Base-by-base conservation (phyloP, 2,113 vertebrate species). In the Hippocampus abdominalis region DNA sequence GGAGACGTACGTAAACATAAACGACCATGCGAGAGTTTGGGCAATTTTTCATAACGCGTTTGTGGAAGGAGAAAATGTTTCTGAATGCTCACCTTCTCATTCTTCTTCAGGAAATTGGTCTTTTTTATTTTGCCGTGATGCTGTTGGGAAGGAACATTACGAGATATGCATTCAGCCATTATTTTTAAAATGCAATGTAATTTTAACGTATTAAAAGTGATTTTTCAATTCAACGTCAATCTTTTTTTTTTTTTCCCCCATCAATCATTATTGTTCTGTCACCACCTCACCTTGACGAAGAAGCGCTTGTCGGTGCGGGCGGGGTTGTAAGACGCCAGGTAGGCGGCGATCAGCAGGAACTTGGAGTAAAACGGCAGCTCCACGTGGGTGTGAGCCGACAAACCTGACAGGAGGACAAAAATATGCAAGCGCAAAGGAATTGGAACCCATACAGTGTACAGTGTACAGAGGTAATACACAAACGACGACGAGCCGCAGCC, bases 331-430 rank as follows among this genome's bases (percentile, higher is more conserved):
- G 97, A 98, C 1, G 97, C 96, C 72, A 99, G 91, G 79, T 99
- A 99, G 9, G 97, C 96, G 71, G 96, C 96, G 32, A 99, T 98
- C 32, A 98, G 86, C 80, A 99, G 94, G 90, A 96, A 99, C 82
- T 98, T 99, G 66, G 97, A 99, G 85, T 99, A 98, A 87, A 94
- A 99, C 0, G 97, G 97, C 76, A 99, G 92, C 75, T 99, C 97
- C 63, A 99, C 90, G 0, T 98, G 96, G 60, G 94, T 91, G 83
- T 96, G 94, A 40, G 95, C 95, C 16, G 97, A 99, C 76, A 98
- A 91, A 83, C 95, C 97, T 89, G 68, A 16, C 21, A 48, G 11
- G 16, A 57, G 49, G 16, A 6, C 2, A 49, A 1, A 21, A 66
- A 67, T 62, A 75, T 5, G 25, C n/a, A 25, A 57, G 12, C 0